A percentile compares a stretch with the other conserved stretches of the same genome.
These are phyloP conservation scores for Hydropsyche tenuis DNA, from an alignment of 1,140 invertebrate genomes.

Conservation along the genomic window DNA sequence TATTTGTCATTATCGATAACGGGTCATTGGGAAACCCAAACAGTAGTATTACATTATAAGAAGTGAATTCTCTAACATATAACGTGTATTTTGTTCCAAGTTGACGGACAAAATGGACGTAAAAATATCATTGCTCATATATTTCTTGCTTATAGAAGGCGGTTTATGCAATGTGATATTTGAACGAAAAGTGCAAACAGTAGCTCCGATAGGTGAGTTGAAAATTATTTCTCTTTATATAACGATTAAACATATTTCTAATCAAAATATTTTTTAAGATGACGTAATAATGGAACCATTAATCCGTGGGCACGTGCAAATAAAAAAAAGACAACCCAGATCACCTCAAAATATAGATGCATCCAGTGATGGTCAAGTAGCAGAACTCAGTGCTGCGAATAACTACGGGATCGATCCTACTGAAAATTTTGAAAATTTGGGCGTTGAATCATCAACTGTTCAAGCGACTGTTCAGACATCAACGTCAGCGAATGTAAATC, in stretches of 20 bases:
- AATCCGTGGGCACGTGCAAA: background rate
- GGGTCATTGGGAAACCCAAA: background rate
- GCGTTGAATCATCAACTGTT: background rate
- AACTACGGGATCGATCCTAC: background rate
- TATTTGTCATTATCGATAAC: background rate
- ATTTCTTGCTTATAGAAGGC: background rate
- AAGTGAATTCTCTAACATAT: background rate
- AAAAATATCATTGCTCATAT: background rate
- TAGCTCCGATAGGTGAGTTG: background rate
- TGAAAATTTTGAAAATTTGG: no score
- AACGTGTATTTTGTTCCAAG: background rate
- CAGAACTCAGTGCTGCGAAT: background rate
- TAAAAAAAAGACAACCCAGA: no score
- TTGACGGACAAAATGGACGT: background rate
- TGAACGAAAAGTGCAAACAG: background rate
- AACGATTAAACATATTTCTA: background rate
- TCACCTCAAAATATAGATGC: no score
- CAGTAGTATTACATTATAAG: background rate
- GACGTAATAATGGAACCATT: background rate
- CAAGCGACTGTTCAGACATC: background rate
- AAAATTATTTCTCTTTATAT: background rate
- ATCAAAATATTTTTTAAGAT: background rate
- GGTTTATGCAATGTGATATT: background rate
- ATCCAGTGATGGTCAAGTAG: background rate
- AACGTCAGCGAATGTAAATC: background rate